Conservation (phyloP, 2,113 vertebrate genomes). For the Mirza zaza region DNA sequence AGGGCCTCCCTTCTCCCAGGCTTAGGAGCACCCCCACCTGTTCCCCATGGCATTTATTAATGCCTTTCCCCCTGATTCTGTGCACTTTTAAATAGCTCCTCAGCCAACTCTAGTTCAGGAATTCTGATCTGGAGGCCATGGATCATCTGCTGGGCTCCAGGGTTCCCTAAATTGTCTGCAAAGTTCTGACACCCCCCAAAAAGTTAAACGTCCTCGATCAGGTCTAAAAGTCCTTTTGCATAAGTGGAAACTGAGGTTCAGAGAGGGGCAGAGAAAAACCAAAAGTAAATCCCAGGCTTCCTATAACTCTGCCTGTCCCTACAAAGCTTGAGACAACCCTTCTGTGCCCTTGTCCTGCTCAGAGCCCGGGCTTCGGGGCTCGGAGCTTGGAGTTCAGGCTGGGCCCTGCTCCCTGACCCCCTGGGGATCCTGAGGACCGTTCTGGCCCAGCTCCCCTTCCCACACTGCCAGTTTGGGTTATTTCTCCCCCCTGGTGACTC, state of each 20-base stretch:
- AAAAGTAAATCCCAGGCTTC: constrained; percentile 7
- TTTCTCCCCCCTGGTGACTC: constrained; percentile 58
- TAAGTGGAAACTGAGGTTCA: constrained; percentile 36
- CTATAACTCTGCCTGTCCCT: not conserved
- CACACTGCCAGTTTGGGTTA: constrained; percentile 53
- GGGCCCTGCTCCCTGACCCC: not conserved
- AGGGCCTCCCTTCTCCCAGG: not conserved
- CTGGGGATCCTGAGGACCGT: constrained; percentile 25
- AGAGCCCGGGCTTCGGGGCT: not conserved
- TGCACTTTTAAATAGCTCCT: not conserved
- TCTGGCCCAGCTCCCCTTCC: constrained; percentile 44
- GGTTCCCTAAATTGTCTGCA: not conserved
- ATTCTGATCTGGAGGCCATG: not conserved
- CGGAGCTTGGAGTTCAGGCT: constrained; percentile 19
- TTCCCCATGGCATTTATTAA: not conserved
- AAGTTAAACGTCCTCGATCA: not conserved
- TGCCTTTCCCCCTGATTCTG: not conserved
- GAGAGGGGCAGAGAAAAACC: not conserved
- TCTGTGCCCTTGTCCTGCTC: not conserved
- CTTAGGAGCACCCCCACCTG: not conserved
- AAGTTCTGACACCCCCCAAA: not conserved
- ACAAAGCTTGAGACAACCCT: not conserved
- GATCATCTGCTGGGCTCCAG: not conserved
- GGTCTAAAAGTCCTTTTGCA: not conserved
- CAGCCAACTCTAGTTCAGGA: not conserved